Base-by-base conservation (phyloP, 1,140 invertebrate species). In the Drosophila ambigua region DNA sequence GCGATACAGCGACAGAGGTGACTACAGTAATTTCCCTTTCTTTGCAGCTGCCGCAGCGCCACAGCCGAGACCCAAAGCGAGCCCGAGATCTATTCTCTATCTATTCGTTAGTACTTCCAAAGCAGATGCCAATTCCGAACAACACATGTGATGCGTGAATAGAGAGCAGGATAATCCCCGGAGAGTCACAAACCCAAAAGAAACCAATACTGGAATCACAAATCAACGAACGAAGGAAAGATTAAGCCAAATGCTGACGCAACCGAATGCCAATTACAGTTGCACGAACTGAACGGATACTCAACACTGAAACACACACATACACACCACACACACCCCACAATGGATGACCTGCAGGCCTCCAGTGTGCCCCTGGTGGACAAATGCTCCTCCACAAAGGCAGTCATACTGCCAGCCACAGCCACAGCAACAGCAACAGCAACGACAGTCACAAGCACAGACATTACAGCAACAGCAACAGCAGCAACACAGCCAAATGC, bases 341-440 rank as follows among this genome's bases (percentile, higher is more conserved):
- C 15, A 46, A 87, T 87, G 78, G 79, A 85, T 16, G 83, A 78
- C 26, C 35, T 66, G 64, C 75, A 71, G 39, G 60, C 71, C 60
- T 65, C 80, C 31, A 79, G 57, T 63, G 76, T 53, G n/a, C 79
- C 79, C 31, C 80, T 82, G 28, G 79, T 82, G 60, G 80, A 79
- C 43, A 79, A 83, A 50, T 69, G 67, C 50, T 58, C 51, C 11
- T 20, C 54, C 54, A 11, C 66, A 31, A 45, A 72, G 6, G 82
- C 82, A n/a, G 50, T 75, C 41, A 82, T 85, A 52, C 51, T 83
- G 72, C 72, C 83, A 8, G 55, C 59, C 67, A 59, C 58, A 31
- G 55, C 59, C 71, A 59, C 58, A 67, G 46, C 26, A 73, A 53
- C 65, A 31, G 55, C 59, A 75, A 59, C 58, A 67, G 46, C 26